Percentiles rank a stretch among this genome's conserved stretches.
phyloP scores from a whole-genome alignment of 2,113 vertebrate species.

The Brachyhypopomus occidentalis region DNA sequence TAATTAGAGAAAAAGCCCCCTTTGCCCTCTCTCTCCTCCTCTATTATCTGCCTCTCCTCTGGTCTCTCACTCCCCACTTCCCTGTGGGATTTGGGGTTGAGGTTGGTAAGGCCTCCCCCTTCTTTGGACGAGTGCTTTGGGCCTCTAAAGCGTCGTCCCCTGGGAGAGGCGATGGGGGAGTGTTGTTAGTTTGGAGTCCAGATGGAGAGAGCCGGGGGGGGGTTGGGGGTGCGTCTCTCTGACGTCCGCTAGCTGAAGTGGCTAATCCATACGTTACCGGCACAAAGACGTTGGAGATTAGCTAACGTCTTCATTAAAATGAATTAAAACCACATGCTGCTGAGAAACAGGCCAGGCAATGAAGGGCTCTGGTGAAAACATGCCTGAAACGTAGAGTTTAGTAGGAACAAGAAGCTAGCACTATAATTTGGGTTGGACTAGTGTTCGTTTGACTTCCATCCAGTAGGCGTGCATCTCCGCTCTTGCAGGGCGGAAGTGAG shows the following conservation, averaged over 20 bases:
- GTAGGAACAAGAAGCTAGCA: no score
- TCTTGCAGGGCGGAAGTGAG: no score
- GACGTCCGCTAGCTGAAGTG: conserved; percentile 69
- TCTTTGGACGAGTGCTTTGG: conserved; percentile 57
- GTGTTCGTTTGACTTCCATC: no score
- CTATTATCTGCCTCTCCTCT: conserved; percentile 51
- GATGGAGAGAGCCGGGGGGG: conserved; percentile 66
- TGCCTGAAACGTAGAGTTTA: no score
- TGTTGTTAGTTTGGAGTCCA: conserved; percentile 69
- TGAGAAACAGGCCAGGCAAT: not conserved
- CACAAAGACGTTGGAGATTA: conserved; percentile 70
- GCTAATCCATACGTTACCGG: conserved; percentile 74
- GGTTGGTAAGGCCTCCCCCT: conserved; percentile 55
- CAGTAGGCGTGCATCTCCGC: no score
- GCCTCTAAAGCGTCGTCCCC: conserved; percentile 58
- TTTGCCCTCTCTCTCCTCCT: conserved; percentile 68
- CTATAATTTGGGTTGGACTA: no score
- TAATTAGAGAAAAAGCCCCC: conserved; percentile 73
- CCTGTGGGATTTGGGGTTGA: conserved; percentile 49
- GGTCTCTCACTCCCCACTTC: conserved; percentile 37
- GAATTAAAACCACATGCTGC: not conserved
- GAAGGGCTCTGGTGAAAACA: not conserved
- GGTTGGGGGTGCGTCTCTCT: conserved; percentile 61
- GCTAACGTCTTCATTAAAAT: conserved; percentile 67
- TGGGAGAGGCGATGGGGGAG: conserved; percentile 62